Percentiles rank a stretch among this genome's conserved stretches.
phyloP scores from a whole-genome alignment of 2,113 vertebrate species.

The Empidonax traillii region DNA sequence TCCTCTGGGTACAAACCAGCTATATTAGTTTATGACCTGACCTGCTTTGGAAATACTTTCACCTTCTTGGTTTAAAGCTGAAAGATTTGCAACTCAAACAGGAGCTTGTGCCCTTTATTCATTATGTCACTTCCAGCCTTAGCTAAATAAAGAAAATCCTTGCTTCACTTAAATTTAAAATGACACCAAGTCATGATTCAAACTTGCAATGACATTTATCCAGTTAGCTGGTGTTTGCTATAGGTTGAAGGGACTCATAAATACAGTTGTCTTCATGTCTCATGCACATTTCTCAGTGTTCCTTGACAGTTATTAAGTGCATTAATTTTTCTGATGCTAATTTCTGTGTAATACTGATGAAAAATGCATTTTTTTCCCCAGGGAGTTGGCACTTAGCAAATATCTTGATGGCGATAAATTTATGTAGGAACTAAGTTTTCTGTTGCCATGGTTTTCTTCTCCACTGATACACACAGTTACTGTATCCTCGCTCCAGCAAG shows the following conservation, averaged over 20 bases:
- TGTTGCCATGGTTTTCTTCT: constrained; percentile 58
- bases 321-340: constrained; percentile 69
- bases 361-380: constrained; percentile 61
- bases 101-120: constrained; percentile 46
- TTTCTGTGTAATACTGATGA: constrained; percentile 59
- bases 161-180: constrained; percentile 52
- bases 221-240: constrained; percentile 46
- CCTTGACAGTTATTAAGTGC: constrained; percentile 63
- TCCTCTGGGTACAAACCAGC: not conserved
- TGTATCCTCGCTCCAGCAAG: not conserved
- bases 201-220: constrained; percentile 62
- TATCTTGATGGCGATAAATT: constrained; percentile 40
- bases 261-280: constrained; percentile 58
- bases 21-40: not conserved
- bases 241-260: constrained; percentile 54
- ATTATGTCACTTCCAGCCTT: not conserved
- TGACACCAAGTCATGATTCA: constrained; percentile 42
- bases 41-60: not conserved
- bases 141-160: constrained; percentile 46
- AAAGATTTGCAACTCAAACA: constrained; percentile 20
- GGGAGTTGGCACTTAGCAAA: constrained; percentile 28
- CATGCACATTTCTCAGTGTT: constrained; percentile 22
- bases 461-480: not conserved
- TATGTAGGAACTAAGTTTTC: not conserved
- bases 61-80: not conserved